Percentiles rank a stretch among this genome's conserved stretches.
These are phyloP conservation scores for Charaxes varanes DNA, from an alignment of 1,140 invertebrate genomes.

Conservation along the genomic window DNA sequence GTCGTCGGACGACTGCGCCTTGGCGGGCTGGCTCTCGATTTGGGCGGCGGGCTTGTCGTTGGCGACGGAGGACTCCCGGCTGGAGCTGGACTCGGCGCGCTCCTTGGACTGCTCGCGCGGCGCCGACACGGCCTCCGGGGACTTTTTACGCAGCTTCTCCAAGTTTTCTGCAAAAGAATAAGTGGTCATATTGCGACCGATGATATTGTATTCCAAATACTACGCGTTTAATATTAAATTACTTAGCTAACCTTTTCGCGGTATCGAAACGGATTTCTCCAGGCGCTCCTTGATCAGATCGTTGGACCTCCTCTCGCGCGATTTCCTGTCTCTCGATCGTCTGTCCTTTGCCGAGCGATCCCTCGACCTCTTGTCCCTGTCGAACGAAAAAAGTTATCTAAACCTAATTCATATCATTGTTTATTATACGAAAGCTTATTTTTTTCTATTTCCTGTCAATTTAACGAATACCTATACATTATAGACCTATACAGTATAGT, in stretches of 20 bases:
- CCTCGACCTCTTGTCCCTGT: slow-evolving; percentile 51
- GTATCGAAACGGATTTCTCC: slow-evolving; percentile 65
- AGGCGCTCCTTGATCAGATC: slow-evolving; percentile 64
- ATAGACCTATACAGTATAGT: too few species aligned
- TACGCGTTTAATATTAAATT: background rate
- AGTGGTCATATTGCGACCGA: too few species aligned
- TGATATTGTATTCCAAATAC: background rate
- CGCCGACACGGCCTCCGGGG: slow-evolving; percentile 38
- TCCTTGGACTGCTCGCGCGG: slow-evolving; percentile 53
- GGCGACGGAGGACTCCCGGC: slow-evolving; percentile 65
- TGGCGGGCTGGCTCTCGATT: slow-evolving; percentile 40
- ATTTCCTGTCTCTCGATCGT: slow-evolving; percentile 58
- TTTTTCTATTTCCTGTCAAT: background rate
- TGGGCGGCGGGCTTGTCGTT: slow-evolving; percentile 40
- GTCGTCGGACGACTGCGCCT: slow-evolving; percentile 61
- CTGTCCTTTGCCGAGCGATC: slow-evolving; percentile 46
- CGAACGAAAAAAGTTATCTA: slow-evolving; percentile 6
- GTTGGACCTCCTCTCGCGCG: slow-evolving; percentile 57
- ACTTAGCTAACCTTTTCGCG: slow-evolving; percentile 47
- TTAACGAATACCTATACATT: background rate
- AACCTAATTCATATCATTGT: background rate
- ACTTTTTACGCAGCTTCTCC: slow-evolving; percentile 48
- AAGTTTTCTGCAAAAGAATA: slow-evolving; percentile 44
- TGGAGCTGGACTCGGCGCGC: slow-evolving; percentile 61
- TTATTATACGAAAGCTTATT: background rate